Percentiles rank a stretch among this genome's conserved stretches.
Conservation (phyloP, 1,140 invertebrate species). For the Bombyx mandarina region DNA sequence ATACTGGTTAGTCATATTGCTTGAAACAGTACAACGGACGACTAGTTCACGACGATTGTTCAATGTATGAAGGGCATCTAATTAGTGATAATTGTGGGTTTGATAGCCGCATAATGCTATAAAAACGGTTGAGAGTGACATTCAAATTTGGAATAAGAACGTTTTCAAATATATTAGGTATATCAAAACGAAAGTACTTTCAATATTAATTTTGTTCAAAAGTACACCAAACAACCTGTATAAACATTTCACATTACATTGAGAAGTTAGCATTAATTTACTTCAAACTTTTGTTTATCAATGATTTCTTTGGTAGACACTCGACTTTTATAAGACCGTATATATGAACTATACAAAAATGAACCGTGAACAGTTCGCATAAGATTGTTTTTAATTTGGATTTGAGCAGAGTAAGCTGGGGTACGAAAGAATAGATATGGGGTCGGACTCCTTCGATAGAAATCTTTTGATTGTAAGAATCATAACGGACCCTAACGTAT, state of each 20-base stretch:
- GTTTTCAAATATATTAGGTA: no score
- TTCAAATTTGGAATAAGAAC: no score
- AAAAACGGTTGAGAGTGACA: no score
- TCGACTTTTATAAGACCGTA: conserved; percentile 38
- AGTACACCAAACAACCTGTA: conserved; percentile 23
- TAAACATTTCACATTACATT: conserved; percentile 52
- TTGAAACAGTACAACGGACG: no score
- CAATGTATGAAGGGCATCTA: no score
- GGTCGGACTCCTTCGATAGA: conserved; percentile 52
- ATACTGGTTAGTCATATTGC: no score
- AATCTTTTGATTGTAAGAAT: conserved; percentile 60
- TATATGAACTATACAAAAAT: conserved; percentile 8
- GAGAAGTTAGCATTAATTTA: conserved; percentile 59
- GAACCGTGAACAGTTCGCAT: conserved; percentile 6
- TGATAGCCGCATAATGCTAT: no score
- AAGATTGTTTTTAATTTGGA: conserved; percentile 16
- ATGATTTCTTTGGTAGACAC: conserved; percentile 63
- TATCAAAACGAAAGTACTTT: no score
- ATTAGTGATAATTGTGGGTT: no score
- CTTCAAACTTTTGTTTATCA: conserved; percentile 65
- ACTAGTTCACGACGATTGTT: no score
- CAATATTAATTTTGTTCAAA: no score
- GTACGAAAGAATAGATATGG: conserved; percentile 66
- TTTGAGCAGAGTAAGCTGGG: conserved; percentile 32
- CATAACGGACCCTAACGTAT: conserved; percentile 69